Evolutionary conservation across 2,797 vertebrate genomes (phyloP).

Genomic region (Sarcoramphus papa): DNA sequence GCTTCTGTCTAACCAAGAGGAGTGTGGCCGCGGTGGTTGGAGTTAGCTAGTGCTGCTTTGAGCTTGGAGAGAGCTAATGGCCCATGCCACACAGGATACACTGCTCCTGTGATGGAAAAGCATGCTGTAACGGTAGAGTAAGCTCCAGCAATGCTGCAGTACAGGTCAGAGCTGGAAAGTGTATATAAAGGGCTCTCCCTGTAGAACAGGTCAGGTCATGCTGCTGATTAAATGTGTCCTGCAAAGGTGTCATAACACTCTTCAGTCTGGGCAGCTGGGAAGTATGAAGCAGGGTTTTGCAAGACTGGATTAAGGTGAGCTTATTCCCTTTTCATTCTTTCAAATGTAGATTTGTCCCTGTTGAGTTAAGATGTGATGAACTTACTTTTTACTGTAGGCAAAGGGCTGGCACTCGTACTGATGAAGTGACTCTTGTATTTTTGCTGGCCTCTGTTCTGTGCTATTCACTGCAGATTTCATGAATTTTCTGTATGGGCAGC

Average conservation of each 20-base stretch:
- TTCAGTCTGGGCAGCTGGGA: background rate
- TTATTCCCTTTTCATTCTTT: background rate
- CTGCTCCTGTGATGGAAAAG: background rate
- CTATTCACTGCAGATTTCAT: background rate
- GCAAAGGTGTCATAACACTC: background rate
- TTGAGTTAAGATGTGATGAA: background rate
- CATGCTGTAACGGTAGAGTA: background rate
- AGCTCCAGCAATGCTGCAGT: background rate
- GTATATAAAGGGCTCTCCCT: background rate
- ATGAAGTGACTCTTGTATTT: background rate
- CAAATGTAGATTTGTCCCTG: background rate
- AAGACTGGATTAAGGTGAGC: background rate
- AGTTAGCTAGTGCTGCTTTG: background rate
- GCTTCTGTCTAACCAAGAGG: background rate
- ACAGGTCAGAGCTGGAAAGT: background rate
- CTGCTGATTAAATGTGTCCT: background rate
- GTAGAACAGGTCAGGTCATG: background rate
- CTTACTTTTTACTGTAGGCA: background rate
- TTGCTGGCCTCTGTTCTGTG: background rate
- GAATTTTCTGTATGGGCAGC: background rate
- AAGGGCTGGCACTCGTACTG: background rate
- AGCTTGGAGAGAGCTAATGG: background rate
- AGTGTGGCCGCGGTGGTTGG: background rate
- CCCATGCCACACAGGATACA: rapidly evolving
- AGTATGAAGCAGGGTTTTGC: background rate